These are phyloP conservation scores for Otolemur crassicaudatus DNA, from an alignment of 2,797 vertebrate genomes.

Conservation along the genomic window DNA sequence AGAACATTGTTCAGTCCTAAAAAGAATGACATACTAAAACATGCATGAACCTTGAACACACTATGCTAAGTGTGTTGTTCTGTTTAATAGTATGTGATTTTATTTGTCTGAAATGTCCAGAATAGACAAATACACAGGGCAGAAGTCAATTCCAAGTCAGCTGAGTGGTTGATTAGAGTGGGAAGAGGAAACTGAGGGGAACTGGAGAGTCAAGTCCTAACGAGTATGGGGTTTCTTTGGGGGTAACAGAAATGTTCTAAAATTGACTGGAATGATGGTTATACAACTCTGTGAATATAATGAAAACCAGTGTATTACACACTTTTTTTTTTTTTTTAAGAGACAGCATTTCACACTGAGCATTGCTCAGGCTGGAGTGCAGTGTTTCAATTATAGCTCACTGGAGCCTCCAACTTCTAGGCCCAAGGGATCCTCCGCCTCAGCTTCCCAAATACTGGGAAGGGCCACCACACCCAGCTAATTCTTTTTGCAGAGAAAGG, in stretches of 20 bases:
- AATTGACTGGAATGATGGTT: neutral
- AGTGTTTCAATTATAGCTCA: no score
- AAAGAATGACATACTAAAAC: neutral
- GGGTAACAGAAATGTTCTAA: neutral
- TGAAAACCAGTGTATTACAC: neutral
- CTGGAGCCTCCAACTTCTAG: no score
- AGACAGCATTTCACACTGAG: no score
- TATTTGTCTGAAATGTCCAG: neutral
- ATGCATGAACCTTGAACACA: neutral
- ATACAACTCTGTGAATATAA: neutral
- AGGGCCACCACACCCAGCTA: no score
- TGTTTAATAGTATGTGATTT: neutral
- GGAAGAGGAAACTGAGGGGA: neutral
- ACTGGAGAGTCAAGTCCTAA: neutral
- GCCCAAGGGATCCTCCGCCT: no score
- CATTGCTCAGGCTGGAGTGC: no score
- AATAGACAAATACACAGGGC: neutral
- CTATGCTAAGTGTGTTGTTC: neutral
- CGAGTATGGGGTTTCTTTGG: neutral
- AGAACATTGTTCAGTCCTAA: neutral
- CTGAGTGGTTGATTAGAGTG: neutral
- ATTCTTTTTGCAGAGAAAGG: no score
- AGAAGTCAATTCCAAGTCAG: neutral
- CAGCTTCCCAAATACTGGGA: no score
- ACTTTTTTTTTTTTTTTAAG: neutral